These are phyloP conservation scores for Elmis aenea DNA, from an alignment of 2,888 invertebrate genomes.

Conservation along the genomic window DNA sequence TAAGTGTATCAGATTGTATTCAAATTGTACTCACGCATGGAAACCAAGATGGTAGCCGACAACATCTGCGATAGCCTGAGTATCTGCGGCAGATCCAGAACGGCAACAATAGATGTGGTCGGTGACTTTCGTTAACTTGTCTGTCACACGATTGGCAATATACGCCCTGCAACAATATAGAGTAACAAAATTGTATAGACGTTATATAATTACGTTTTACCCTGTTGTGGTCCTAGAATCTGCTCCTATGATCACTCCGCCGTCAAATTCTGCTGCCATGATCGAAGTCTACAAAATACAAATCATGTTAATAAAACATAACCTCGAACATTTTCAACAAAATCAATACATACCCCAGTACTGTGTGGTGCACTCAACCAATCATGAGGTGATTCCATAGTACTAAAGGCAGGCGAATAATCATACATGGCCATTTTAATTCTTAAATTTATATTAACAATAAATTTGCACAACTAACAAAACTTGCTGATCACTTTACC, in stretches of 20 bases:
- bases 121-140: slow-evolving; percentile 91
- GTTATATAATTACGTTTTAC: too few species aligned
- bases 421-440: too few species aligned
- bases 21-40: slow-evolving; percentile 60
- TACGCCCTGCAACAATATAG: too few species aligned
- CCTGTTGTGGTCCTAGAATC: slow-evolving; percentile 96
- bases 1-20: too few species aligned
- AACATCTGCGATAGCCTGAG: slow-evolving; percentile 95
- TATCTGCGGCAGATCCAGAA: slow-evolving; percentile 96
- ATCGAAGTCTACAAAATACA: slow-evolving; percentile 82
- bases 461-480: too few species aligned
- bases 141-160: slow-evolving; percentile 92
- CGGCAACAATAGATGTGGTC: slow-evolving; percentile 96
- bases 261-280: slow-evolving; percentile 93
- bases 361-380: slow-evolving; percentile 73
- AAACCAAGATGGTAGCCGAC: slow-evolving; percentile 89
- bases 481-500: too few species aligned
- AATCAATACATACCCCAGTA: slow-evolving; percentile 67
- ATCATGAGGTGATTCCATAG: slow-evolving; percentile 45
- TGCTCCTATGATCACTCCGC: slow-evolving; percentile 96
- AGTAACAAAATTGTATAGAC: neutral
- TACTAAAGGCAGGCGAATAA: too few species aligned
- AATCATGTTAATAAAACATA: too few species aligned
- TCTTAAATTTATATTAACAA: too few species aligned
- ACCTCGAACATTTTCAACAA: too few species aligned